Base-by-base conservation (phyloP, 1,140 invertebrate genomes). In the Xylocopa sonorina region DNA sequence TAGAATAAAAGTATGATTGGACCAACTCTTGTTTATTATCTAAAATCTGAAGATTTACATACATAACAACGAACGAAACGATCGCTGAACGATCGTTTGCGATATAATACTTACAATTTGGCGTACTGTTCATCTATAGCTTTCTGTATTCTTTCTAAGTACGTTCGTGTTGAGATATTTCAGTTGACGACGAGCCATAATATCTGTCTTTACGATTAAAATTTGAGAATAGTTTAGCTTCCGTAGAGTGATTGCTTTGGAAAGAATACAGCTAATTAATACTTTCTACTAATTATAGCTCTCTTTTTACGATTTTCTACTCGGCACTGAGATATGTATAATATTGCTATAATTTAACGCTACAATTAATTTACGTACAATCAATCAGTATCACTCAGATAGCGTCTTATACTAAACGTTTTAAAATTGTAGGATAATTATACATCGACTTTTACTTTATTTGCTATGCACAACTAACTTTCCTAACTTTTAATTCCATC, bases 261-360 rank as follows among this genome's bases (percentile, higher is more conserved):
- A 51, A 67, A 76, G 66, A 78, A 71, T 71, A 78, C 55, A 78
- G 75, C 55, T 71, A 29, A 50, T 24, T 71, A 78, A 78, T 78
- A 46, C 14, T 78, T 53, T 43, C 27, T 38, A n/a, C 43, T 21
- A 32, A 48, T 80, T 80, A 62, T 43, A 43, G n/a, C 41, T 58
- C 53, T 38, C 80, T 63, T n/a, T 50, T 75, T 48, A 50, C 21
- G 34, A 76, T 29, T 7, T 50, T 71, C 51, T 85, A 83, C 71
- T 85, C 58, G 51, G 60, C 46, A 86, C 67, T 51, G 27, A 57
- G 85, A 86, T 86, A 86, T 86, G 85, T 86, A 75, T 74, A 41
- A 77, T 83, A 86, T 86, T 86, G 84, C 84, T 86, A 85, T 58
- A 69, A 85, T 73, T 73, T 67, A 69, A 82, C 51, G 38, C 63